These are phyloP conservation scores for Holothuria glaberrima DNA, from an alignment of 35 echinoderm and acorn worm genomes.

Conservation along the genomic window DNA sequence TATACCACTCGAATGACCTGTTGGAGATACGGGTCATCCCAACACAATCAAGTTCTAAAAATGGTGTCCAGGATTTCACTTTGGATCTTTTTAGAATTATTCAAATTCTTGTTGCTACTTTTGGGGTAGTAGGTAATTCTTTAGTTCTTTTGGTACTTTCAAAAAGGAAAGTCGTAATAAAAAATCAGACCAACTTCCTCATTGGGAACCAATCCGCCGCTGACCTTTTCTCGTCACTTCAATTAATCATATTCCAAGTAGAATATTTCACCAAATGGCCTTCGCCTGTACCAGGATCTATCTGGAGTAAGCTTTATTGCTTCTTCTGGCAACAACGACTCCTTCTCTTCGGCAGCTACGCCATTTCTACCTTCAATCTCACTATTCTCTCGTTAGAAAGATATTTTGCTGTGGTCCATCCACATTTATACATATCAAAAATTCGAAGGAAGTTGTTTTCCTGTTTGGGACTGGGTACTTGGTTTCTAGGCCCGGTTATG, in stretches of 20 bases:
- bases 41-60: no score
- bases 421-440: constrained; percentile 31
- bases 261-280: not conserved
- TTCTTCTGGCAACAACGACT: constrained; percentile 19
- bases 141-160: constrained; percentile 6
- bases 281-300: not conserved
- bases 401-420: constrained; percentile 65
- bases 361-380: constrained; percentile 63
- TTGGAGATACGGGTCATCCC: no score
- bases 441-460: not conserved
- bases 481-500: constrained; percentile 51
- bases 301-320: constrained; percentile 4
- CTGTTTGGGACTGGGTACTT: not conserved
- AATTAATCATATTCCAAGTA: constrained; percentile 4
- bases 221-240: constrained; percentile 6
- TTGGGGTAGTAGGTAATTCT: constrained; percentile 19
- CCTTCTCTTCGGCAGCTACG: constrained; percentile 52
- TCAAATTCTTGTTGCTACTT: not conserved
- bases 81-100: not conserved
- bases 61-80: not conserved
- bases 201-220: constrained; percentile 20
- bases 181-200: constrained; percentile 11
- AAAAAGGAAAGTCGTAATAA: not conserved
- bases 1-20: no score
- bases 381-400: constrained; percentile 59